Base-by-base conservation (phyloP, 2,888 invertebrate species). In the Diarsia brunnea region DNA sequence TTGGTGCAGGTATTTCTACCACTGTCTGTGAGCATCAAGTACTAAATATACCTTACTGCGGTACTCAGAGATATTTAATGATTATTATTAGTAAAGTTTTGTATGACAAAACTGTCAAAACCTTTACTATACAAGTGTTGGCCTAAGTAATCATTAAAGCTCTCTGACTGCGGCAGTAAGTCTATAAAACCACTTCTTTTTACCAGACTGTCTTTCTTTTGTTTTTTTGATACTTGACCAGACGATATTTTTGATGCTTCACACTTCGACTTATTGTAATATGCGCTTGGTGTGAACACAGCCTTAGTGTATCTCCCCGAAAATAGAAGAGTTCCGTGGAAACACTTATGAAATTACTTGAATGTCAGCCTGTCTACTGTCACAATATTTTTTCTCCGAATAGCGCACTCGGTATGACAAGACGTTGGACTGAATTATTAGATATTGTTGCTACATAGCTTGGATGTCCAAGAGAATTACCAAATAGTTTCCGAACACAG, bases 311-410 rank as follows among this genome's bases (percentile, higher is more conserved):
- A 31, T 73, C 31, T 70, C 47, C 11, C 24, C 63, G 2, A 64
- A 84, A 73, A 73, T 65, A 58, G 53, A 65, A 58, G 27, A 64
- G 53, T 51, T 49, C 51, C 43, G 21, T 31, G 21, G 49, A 65
- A 77, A 70, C 73, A 84, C 70, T 82, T 79, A 79, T 75, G 80
- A 45, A 70, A 84, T 79, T 82, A 84, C 67, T 70, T 55, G 45
- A 61, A 79, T 49, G 67, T 75, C 75, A 53, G 47, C 16, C 58
- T 70, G 53, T 75, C 75, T 27, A 11, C 60, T 84, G 53, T 84
- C 75, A 38, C 47, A 38, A 38, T 84, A 43, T 55, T 83, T 66
- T 64, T 55, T 69, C 47, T 73, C 21, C 8, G 49, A 67, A 67
- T 24, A 53, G 43, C 58, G 53, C 24, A 51, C 31, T 74, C 31